Evolutionary conservation across 2,113 vertebrate species (phyloP), one percentile per base, ranked within the genome.

Genomic region (Nansenia antarctica): DNA sequence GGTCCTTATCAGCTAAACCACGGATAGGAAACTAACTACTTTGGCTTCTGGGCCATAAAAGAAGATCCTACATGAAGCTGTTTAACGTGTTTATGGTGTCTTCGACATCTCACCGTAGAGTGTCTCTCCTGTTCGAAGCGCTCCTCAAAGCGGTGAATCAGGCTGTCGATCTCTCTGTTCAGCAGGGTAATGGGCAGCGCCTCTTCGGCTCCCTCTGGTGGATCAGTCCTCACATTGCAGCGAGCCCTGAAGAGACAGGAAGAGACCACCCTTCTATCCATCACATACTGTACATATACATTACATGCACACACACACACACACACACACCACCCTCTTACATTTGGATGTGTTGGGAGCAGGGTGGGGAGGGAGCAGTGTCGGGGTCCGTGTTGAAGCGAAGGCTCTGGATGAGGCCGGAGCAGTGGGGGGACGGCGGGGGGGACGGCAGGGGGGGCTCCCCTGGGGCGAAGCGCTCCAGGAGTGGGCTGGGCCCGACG

Each of bases 71-170:
- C n/a, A 49, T 49, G 8, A 49, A 49, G 39, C 12, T 42, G 15
- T 18, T 42, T 42, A 18, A 42, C 20, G n/a, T 15, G 18, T 49
- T 49, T 22, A 49, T 12, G 9, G 1, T 15, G 39, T 42, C 39
- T 15, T 27, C 80, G n/a, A n/a, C n/a, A n/a, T 69, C 88, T 98
- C 96, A 90, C 95, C 89, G 18, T n/a, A 49, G 98, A 97, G 74
- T 95, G 95, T 80, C 92, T 95, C 77, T 97, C 96, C 82, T 94
- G 93, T 74, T 98, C 95, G 92, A 98, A 98, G 49, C 89, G 89
- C 74, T 98, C 95, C 84, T 98, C 96, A 79, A 95, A 97, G 68
- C 89, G 96, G 78, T 92, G 90, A 86, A 95, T 96, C 78, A 98
- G 92, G 32, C 83, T 93, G 88, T 97, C 95, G 80, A 97, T 94